Evolutionary conservation across 2,888 invertebrate species (phyloP), one percentile per base, ranked within the genome.

Genomic region (Spilosoma lubricipeda): DNA sequence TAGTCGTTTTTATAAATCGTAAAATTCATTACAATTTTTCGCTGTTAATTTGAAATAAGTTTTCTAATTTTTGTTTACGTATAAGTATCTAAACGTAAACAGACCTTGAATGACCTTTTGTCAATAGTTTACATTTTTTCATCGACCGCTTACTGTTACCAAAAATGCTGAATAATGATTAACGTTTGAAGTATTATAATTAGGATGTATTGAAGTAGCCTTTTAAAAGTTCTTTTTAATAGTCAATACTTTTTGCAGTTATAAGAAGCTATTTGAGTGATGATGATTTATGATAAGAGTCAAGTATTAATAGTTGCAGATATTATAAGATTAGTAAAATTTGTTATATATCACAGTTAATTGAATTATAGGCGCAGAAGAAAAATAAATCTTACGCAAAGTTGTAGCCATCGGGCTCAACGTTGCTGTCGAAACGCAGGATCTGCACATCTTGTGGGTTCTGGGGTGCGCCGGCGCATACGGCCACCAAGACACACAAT

Each of bases 331-430:
- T 4, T 56, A 56, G n/a, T n/a, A 11, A n/a, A 56, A 56, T 27
- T 56, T 27, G 9, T n/a, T 1, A 56, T 3, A 59, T 1, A 0
- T 27, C 3, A 59, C 59, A 9, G 3, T 1, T n/a, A 11, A 56
- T 27, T 27, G n/a, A 56, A 11, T 56, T 56, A 11, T 11, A n/a
- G 1, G 33, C 0, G 30, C 0, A 23, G 20, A 45, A 67, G n/a
- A 69, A 42, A 65, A 64, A 42, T 33, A 9, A 36, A 27, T 45
- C 97, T 96, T 94, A 97, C 97, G 96, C 96, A 88, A 97, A 97
- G 86, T 96, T 97, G 90, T 97, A 97, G 84, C 97, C 97, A 79
- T 97, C 97, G 71, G 96, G 90, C 73, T 96, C 96, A 56, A 96
- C 97, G 86, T 97, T 96, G 87, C 96, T 97, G 85, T 97, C 97